phyloP scores from a whole-genome alignment of 2,113 vertebrate genomes.

The Tetraodon nigroviridis region DNA sequence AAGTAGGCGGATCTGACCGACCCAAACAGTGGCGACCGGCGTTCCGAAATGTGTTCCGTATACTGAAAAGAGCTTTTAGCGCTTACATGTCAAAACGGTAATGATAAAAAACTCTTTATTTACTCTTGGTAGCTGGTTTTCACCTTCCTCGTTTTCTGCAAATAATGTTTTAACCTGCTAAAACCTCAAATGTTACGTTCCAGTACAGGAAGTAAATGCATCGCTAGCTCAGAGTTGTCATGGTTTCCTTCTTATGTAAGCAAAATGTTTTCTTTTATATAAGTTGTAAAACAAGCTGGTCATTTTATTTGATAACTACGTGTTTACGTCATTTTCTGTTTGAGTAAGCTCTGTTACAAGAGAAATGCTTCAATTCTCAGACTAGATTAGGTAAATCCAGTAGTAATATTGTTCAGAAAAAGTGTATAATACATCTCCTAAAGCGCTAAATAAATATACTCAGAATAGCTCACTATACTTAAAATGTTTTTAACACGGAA shows the following conservation, averaged over 20 bases:
- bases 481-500: too few species aligned
- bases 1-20: conserved; percentile 5
- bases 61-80: conserved; percentile 6
- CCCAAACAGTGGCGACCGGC: conserved; percentile 5
- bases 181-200: conserved; percentile 9
- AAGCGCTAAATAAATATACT: too few species aligned
- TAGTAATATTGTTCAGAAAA: too few species aligned
- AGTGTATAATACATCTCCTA: too few species aligned
- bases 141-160: too few species aligned
- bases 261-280: not conserved
- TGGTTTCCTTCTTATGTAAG: not conserved
- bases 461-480: too few species aligned
- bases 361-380: not conserved
- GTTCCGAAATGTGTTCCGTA: not conserved
- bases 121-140: not conserved
- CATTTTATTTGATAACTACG: not conserved
- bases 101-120: not conserved
- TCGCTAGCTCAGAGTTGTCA: conserved; percentile 2
- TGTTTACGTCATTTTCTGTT: fast-evolving
- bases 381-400: too few species aligned
- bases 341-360: not conserved
- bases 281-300: not conserved
- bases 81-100: conserved; percentile 24
- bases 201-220: conserved; percentile 27
- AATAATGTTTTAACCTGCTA: not conserved